Evolutionary conservation across 1,140 invertebrate species (phyloP), one percentile per base, ranked within the genome.

Genomic region (Anoplolepis gracilipes): DNA sequence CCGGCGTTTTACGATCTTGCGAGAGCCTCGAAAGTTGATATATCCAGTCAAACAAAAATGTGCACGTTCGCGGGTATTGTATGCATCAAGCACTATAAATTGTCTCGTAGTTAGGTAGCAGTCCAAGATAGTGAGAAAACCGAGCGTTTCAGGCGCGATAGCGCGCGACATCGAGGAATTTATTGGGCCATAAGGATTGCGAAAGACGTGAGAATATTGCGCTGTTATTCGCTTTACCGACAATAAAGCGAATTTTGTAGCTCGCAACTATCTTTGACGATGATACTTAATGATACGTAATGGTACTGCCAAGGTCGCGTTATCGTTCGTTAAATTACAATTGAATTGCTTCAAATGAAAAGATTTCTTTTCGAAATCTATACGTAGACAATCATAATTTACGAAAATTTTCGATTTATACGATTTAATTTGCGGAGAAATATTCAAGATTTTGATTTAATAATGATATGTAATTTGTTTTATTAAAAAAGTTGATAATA

Each of bases 161-260:
- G 49, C 64, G 42, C 46, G 53, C 69, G 85, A 87, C 86, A 82
- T 62, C 76, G 46, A 62, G 36, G 75, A 90, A 90, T 90, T 90
- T 90, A 90, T 89, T 61, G 81, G 62, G 64, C 88, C 53, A 49
- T 90, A 90, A 89, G 88, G 36, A 30, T 62, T 22, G 70, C 55
- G 33, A 36, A 85, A 22, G 70, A 89, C 53, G 70, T 62, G 81
- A 73, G 81, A 85, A 81, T 85, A 87, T 77, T 73, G 88, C 53
- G 62, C 16, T 19, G 46, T 49, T 49, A 49, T 19, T 25, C 42
- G 70, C 72, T 89, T 90, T 85, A 90, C n/a, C 59, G 69, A 77
- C 85, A 67, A 42, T 90, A 90, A 90, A 87, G 75, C 5, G 65
- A 36, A 87, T 64, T 87, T 90, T 90, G 85, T 77, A 89, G 85